Base-by-base conservation (phyloP, 1,140 invertebrate genomes). In the Rhizoglyphus robini region DNA sequence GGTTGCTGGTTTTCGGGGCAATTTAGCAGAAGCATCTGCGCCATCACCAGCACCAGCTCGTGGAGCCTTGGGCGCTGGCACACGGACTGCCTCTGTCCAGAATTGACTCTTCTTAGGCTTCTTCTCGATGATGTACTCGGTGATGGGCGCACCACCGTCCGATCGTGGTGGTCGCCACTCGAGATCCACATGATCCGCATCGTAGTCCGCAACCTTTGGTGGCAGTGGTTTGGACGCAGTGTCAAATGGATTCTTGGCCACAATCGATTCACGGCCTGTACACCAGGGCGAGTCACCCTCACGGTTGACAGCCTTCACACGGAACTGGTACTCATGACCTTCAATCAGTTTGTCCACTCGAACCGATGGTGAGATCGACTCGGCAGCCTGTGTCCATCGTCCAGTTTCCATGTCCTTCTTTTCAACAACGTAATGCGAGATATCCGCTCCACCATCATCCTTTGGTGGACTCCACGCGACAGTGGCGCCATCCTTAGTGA, bases 261-360 rank as follows among this genome's bases (percentile, higher is more conserved):
- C 83, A 69, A 97, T 88, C 15, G 92, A 86, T 74, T 93, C 87
- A 20, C 81, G 82, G 15, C 92, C 91, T 71, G 88, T 86, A 54
- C 97, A 74, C 23, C 93, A 91, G 71, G 97, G 93, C 27, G 91
- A 95, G 78, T 94, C 90, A 95, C 91, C 96, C 79, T 98, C 92
- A 61, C 93, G 88, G 73, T 99, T 99, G 48, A 97, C 83, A n/a
- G 96, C 95, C 73, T 88, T 94, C 0, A 99, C 93, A 68, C 94
- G 82, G 80, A 97, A 98, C 75, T 93, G 85, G 76, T 97, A 98
- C 90, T 27, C 90, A 90, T 75, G 94, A 90, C 72, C 87, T 85
- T 49, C 96, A 80, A 57, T 91, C 91, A 73, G 88, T 88, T 90
- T 85, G 77, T 92, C 88, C 0, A 88, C 86, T 3, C 86, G 85